Evolutionary conservation across 2,113 vertebrate species (phyloP).

Genomic region (Globicephala melas): DNA sequence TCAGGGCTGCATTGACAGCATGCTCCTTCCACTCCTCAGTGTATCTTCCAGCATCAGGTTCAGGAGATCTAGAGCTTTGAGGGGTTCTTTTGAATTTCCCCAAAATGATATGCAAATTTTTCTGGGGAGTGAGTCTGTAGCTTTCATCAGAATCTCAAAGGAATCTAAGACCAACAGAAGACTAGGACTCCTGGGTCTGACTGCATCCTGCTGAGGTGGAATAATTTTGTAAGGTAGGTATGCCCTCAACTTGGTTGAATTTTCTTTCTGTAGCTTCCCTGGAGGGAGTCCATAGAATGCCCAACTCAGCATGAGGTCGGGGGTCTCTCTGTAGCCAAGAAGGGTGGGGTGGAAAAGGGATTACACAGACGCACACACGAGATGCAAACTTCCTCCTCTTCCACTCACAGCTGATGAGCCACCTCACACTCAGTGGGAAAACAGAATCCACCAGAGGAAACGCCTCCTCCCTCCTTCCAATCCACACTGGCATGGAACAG

Average conservation of each 20-base stretch:
- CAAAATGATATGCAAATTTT: neutral
- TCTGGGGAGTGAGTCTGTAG: neutral
- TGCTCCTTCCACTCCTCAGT: neutral
- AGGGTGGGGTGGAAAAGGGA: neutral
- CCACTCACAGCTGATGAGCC: neutral
- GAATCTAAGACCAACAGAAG: neutral
- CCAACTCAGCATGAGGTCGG: neutral
- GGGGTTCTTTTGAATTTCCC: neutral
- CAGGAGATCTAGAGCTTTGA: neutral
- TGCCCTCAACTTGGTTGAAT: neutral
- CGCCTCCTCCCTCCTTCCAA: fast-evolving
- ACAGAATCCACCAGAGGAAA: neutral
- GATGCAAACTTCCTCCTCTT: neutral
- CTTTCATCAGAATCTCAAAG: neutral
- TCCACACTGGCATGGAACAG: neutral
- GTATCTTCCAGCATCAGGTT: neutral
- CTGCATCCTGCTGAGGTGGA: neutral
- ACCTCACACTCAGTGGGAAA: neutral
- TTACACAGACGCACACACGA: neutral
- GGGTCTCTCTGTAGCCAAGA: neutral
- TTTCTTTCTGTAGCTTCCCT: neutral
- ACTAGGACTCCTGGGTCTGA: neutral
- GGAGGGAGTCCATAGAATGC: neutral
- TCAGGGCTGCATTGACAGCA: neutral
- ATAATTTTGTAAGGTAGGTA: neutral